phyloP scores from a whole-genome alignment of 1,140 invertebrate species.

The Pantala flavescens region DNA sequence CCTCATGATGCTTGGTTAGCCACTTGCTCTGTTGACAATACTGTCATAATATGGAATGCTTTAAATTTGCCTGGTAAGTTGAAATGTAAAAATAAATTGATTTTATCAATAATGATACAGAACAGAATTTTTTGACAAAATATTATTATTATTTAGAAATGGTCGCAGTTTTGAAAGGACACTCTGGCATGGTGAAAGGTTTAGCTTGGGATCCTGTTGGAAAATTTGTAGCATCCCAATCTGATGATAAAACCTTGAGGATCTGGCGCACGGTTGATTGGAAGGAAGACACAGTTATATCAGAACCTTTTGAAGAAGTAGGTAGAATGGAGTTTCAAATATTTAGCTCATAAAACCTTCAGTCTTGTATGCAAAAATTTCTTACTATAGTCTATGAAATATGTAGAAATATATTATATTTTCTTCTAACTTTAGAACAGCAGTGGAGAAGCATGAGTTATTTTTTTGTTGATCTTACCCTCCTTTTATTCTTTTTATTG shows the following conservation, averaged over 20 bases:
- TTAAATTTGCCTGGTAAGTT: slow-evolving; percentile 64
- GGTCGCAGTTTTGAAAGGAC: slow-evolving; percentile 70
- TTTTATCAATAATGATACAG: neutral
- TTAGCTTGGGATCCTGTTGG: slow-evolving; percentile 98
- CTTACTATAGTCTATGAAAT: too few species aligned
- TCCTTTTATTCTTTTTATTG: too few species aligned
- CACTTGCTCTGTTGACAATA: slow-evolving; percentile 92
- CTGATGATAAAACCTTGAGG: slow-evolving; percentile 87
- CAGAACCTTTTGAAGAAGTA: slow-evolving; percentile 82
- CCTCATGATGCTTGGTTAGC: slow-evolving; percentile 85
- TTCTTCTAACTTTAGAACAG: too few species aligned
- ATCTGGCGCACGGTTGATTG: slow-evolving; percentile 94
- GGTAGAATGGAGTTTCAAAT: slow-evolving; percentile 15
- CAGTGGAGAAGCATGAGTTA: too few species aligned
- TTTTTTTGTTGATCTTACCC: too few species aligned
- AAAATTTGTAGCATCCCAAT: slow-evolving; percentile 92
- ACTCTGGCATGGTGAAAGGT: slow-evolving; percentile 90
- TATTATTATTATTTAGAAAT: slow-evolving; percentile 37
- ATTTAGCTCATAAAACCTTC: too few species aligned
- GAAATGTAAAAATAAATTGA: neutral
- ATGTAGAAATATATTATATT: too few species aligned
- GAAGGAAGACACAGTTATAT: slow-evolving; percentile 72
- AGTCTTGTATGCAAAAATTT: too few species aligned
- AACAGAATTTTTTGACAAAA: neutral
- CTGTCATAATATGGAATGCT: slow-evolving; percentile 91